A percentile compares a stretch with the other conserved stretches of the same genome.
Evolutionary conservation across 2,888 invertebrate species (phyloP).

Genomic region (Mythimna impura): DNA sequence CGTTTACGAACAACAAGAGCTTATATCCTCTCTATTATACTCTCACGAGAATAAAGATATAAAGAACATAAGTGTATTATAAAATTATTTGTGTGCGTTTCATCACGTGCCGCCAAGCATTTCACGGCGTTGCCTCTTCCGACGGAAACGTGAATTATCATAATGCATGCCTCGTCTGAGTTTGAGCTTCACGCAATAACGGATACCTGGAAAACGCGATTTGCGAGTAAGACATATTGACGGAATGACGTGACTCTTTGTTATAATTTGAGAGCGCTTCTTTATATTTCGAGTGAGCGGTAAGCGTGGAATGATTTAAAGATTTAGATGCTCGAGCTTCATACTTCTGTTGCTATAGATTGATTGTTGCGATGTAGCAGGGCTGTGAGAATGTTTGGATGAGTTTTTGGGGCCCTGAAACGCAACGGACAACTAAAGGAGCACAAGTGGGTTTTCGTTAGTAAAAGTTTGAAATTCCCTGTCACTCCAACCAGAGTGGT

Average conservation of each 20-base stretch:
- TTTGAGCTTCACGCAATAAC: slow-evolving; percentile 67
- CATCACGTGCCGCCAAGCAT: slow-evolving; percentile 57
- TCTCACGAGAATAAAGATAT: slow-evolving; percentile 21
- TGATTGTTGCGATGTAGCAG: background rate
- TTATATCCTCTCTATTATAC: slow-evolving; percentile 12
- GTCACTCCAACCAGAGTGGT: too few species aligned
- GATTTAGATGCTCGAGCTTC: background rate
- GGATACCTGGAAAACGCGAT: slow-evolving; percentile 65
- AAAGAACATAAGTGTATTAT: slow-evolving; percentile 51
- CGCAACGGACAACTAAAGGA: too few species aligned
- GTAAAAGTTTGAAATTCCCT: too few species aligned
- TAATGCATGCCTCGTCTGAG: slow-evolving; percentile 73
- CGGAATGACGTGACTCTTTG: slow-evolving; percentile 59
- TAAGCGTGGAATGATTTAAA: slow-evolving; percentile 8
- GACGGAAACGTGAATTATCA: slow-evolving; percentile 71
- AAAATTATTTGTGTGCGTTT: slow-evolving; percentile 54
- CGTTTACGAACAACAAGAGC: slow-evolving; percentile 13
- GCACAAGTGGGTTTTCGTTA: too few species aligned
- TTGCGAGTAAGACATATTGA: slow-evolving; percentile 68
- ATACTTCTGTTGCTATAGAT: background rate
- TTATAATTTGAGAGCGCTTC: slow-evolving; percentile 54
- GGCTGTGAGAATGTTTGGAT: too few species aligned
- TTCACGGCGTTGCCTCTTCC: slow-evolving; percentile 62
- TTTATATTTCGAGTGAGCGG: slow-evolving; percentile 1
- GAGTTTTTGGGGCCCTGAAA: too few species aligned